These are phyloP conservation scores for Nezara viridula DNA, from an alignment of 2,888 invertebrate genomes.

Conservation along the genomic window DNA sequence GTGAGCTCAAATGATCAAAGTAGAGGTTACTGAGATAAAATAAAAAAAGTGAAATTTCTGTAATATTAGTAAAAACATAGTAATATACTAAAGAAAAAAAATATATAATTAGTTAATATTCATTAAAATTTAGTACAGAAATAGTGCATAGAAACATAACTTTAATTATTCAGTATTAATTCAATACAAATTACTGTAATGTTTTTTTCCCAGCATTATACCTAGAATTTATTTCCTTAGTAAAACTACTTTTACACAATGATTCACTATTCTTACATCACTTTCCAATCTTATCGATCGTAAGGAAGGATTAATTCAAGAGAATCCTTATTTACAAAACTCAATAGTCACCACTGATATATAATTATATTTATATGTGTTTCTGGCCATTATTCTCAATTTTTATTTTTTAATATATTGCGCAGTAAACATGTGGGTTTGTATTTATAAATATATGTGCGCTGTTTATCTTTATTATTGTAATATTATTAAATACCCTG, in stretches of 20 bases:
- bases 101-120: too few species aligned
- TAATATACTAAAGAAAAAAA: neutral
- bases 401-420: neutral
- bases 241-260: neutral
- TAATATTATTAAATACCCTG: too few species aligned
- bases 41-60: neutral
- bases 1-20: neutral
- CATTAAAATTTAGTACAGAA: too few species aligned
- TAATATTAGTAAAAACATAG: neutral
- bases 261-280: constrained; percentile 2
- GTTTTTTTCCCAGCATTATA: too few species aligned
- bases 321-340: neutral
- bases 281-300: constrained; percentile 9
- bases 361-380: neutral
- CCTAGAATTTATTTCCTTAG: neutral
- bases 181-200: too few species aligned
- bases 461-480: too few species aligned
- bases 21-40: neutral
- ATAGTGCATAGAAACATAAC: too few species aligned
- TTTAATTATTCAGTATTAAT: too few species aligned
- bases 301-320: neutral
- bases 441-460: too few species aligned
- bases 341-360: neutral
- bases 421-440: too few species aligned
- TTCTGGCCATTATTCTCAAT: neutral